Base-by-base conservation (phyloP, 2,113 vertebrate species). In the Bufo bufo region DNA sequence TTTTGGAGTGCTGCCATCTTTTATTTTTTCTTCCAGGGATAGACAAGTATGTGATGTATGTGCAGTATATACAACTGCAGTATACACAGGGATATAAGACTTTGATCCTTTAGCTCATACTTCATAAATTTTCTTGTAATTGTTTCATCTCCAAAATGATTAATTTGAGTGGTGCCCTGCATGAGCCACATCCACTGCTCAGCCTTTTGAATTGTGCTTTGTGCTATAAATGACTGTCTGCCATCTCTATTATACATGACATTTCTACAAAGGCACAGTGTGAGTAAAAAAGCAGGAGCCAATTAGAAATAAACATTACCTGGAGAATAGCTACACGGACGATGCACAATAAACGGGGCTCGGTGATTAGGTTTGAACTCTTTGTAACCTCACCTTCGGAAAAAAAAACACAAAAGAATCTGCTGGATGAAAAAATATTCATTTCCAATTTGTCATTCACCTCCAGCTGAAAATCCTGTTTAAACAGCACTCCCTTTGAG, bases 231-330 rank as follows among this genome's bases (percentile, higher is more conserved):
- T 52, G 87, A 88, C 72, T 63, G 65, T 45, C 59, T 33, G 20
- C 54, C 19, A 84, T 84, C 80, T 83, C 47, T 20, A 20, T 88
- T 66, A 78, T 65, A 63, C 58, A 78, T 79, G 45, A 33, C 74
- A 50, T 77, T 33, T 77, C 50, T 69, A 86, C 61, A 79, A 86
- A 56, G 23, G 71, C 87, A 69, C 80, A 61, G 52, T 12, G 49
- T 50, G 80, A 16, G 14, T 66, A 71, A 77, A 83, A 72, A 88
- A 10, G 65, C 78, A 77, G 47, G 14, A 84, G 72, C 87, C 81
- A 88, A 84, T 88, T 88, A 84, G 71, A 84, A 88, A 88, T 84
- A 84, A 88, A 88, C 72, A 88, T 88, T 75, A 84, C 87, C 87
- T 88, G 72, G 72, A 56, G 81, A 84, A 65, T 45, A 66, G 81